Conservation (phyloP, 2,113 vertebrate species). For the Fulica atra region DNA sequence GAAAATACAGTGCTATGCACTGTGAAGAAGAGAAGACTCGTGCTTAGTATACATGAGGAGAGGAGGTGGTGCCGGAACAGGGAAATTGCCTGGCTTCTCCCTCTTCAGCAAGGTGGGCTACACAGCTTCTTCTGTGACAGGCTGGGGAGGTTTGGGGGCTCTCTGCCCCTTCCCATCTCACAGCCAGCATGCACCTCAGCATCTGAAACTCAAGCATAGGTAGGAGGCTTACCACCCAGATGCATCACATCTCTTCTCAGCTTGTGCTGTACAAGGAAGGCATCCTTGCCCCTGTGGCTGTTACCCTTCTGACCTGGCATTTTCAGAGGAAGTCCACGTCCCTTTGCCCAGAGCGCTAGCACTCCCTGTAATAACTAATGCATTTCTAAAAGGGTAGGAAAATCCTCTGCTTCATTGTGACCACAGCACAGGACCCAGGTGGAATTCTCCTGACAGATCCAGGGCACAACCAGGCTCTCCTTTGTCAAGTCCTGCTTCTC, state of each 20-base stretch:
- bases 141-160: no score
- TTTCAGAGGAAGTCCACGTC: not conserved
- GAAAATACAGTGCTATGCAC: not conserved
- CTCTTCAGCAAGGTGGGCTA: not conserved
- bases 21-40: not conserved
- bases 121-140: not conserved
- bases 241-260: not conserved
- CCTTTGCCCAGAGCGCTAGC: not conserved
- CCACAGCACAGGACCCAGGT: no score
- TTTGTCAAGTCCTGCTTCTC: not conserved
- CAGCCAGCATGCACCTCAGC: accelerated
- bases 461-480: not conserved
- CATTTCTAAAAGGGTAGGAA: not conserved
- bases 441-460: accelerated
- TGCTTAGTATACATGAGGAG: accelerated
- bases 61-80: accelerated
- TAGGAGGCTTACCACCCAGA: no score
- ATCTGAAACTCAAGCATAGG: accelerated
- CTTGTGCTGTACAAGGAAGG: accelerated
- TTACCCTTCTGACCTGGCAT: not conserved
- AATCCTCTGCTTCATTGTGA: not conserved
- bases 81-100: not conserved
- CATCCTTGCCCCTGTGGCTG: accelerated
- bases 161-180: not conserved
- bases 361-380: not conserved